phyloP scores from a whole-genome alignment of 53 echinoderm and acorn worm species.

The Apostichopus leukothele region DNA sequence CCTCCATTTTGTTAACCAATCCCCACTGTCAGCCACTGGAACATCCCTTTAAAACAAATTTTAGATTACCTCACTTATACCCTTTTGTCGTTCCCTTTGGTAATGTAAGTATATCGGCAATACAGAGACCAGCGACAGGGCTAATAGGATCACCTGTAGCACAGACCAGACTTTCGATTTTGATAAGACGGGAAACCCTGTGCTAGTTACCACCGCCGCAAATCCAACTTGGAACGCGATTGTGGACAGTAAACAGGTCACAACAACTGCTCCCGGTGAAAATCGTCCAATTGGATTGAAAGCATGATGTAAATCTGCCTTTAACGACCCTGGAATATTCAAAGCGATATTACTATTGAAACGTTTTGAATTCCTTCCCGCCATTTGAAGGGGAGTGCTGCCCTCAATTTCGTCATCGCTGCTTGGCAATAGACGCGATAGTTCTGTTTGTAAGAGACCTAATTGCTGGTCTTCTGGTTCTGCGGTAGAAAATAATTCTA shows the following conservation, averaged over 20 bases:
- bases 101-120: slow-evolving; percentile 30
- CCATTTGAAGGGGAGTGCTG: background rate
- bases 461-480: background rate
- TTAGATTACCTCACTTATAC: slow-evolving; percentile 5
- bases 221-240: slow-evolving; percentile 14
- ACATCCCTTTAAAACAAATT: too few relatives aligned
- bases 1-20: too few relatives aligned
- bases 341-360: too few relatives aligned
- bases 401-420: slow-evolving; percentile 9
- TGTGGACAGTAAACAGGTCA: slow-evolving; percentile 12
- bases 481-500: background rate
- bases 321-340: slow-evolving; percentile 21
- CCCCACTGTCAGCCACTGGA: too few relatives aligned
- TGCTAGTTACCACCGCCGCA: background rate
- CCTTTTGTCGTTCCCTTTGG: slow-evolving; percentile 17
- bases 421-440: background rate
- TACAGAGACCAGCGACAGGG: background rate
- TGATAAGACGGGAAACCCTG: background rate
- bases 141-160: background rate
- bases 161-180: slow-evolving; percentile 9
- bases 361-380: background rate
- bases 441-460: slow-evolving; percentile 1
- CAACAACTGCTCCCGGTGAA: slow-evolving; percentile 14
- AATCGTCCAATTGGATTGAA: slow-evolving; percentile 14
- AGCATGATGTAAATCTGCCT: background rate